Percentiles rank a stretch among this genome's conserved stretches.
Evolutionary conservation across 2,888 invertebrate species (phyloP).

Genomic region (Escarpia spicata): DNA sequence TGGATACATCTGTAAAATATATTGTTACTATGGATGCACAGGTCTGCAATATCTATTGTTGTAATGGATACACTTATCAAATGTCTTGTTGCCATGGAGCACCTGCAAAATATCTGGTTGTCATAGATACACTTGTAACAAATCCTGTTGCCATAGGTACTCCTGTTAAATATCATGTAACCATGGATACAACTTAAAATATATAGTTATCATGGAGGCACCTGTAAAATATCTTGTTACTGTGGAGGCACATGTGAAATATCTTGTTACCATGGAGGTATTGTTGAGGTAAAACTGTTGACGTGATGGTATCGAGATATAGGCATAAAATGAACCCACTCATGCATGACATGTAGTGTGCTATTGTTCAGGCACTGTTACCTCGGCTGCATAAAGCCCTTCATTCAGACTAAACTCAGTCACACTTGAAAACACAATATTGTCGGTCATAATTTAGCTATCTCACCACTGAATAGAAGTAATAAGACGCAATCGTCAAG

Average conservation of each 20-base stretch:
- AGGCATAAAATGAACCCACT: background rate
- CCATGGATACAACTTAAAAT: too few relatives aligned
- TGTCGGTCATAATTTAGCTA: background rate
- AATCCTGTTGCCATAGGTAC: background rate
- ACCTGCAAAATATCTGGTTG: background rate
- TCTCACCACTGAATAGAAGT: background rate
- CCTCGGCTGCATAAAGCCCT: background rate
- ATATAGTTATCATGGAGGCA: background rate
- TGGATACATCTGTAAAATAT: background rate
- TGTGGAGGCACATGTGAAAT: background rate
- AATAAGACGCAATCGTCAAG: background rate
- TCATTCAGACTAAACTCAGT: background rate
- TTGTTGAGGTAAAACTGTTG: slow-evolving; percentile 8
- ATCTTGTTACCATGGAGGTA: background rate
- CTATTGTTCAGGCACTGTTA: background rate
- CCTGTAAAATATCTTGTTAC: background rate
- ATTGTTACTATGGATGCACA: background rate
- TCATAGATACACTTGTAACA: background rate
- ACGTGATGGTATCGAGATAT: background rate
- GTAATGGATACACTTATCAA: background rate
- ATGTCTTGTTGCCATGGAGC: background rate
- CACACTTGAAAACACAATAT: slow-evolving; percentile 1
- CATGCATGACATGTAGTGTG: background rate
- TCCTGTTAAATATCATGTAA: background rate
- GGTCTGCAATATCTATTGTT: background rate